A percentile compares a stretch with the other conserved stretches of the same genome.
Evolutionary conservation across 30 jellyfish, hydroid and myxozoan genomes (phyloP).

Genomic region (Aurelia sp.): DNA sequence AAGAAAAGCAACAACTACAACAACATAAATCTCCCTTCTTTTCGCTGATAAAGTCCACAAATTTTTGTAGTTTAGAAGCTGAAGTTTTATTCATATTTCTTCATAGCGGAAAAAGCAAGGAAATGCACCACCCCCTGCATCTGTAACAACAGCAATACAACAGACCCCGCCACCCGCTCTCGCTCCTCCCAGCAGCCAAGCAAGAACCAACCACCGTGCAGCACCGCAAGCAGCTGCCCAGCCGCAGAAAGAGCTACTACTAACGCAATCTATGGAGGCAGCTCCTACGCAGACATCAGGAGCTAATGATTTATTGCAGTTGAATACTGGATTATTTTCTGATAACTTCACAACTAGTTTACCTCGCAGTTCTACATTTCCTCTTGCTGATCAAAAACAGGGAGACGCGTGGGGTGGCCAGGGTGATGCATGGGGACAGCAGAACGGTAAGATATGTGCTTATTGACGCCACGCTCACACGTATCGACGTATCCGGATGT

Average conservation of each 20-base stretch:
- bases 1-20: too few species aligned
- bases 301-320: conserved; percentile 67
- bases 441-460: background rate
- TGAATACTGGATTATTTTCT: conserved; percentile 26
- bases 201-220: conserved; percentile 37
- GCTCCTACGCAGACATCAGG: conserved; percentile 66
- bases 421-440: conserved; percentile 29
- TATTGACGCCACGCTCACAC: too few species aligned
- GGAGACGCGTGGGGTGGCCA: conserved; percentile 51
- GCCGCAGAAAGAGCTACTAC: conserved; percentile 38
- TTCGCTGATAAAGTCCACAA: too few species aligned
- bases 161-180: conserved; percentile 63
- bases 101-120: conserved; percentile 18
- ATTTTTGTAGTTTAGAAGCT: too few species aligned
- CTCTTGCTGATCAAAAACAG: conserved; percentile 64
- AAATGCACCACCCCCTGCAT: conserved; percentile 15
- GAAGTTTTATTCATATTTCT: too few species aligned
- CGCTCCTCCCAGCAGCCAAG: conserved; percentile 56
- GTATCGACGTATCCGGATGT: too few species aligned
- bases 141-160: conserved; percentile 9
- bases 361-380: conserved; percentile 75
- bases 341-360: conserved; percentile 26
- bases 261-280: conserved; percentile 52
- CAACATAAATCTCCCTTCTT: too few species aligned
- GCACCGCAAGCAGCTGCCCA: conserved; percentile 26